phyloP scores from a whole-genome alignment of 2,888 invertebrate genomes.

The Ecdyonurus torrentis region DNA sequence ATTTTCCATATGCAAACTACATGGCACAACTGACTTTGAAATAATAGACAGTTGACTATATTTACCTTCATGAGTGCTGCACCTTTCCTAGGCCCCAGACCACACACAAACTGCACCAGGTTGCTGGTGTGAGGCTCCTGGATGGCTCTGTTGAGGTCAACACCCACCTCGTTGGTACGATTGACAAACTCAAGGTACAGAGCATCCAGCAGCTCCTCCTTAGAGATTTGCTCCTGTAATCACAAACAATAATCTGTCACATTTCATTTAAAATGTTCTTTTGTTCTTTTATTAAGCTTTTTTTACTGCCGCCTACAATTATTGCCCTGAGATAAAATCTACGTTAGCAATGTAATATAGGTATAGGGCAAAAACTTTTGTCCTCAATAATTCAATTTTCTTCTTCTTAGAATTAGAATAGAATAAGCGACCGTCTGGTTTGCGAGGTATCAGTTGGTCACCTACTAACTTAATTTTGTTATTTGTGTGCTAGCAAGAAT shows the following conservation, averaged over 20 bases:
- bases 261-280: not conserved
- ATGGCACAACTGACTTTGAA: no score
- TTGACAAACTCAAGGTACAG: slow-evolving; percentile 80
- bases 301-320: slow-evolving; percentile 5
- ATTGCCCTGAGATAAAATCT: slow-evolving; percentile 3
- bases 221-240: slow-evolving; percentile 33
- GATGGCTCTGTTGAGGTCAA: slow-evolving; percentile 88
- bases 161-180: slow-evolving; percentile 93
- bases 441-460: no score
- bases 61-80: slow-evolving; percentile 54
- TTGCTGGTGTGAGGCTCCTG: slow-evolving; percentile 74
- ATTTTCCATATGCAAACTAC: not conserved
- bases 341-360: not conserved
- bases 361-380: no score
- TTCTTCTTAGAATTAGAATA: no score
- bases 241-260: slow-evolving; percentile 7
- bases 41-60: not conserved
- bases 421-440: not conserved
- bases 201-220: slow-evolving; percentile 73
- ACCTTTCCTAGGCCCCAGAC: slow-evolving; percentile 89
- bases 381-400: no score
- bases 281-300: not conserved
- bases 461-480: no score
- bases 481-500: no score
- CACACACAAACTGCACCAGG: slow-evolving; percentile 91